Conservation (phyloP, 2,888 invertebrate genomes). For the Sphaerophoria taeniata region DNA sequence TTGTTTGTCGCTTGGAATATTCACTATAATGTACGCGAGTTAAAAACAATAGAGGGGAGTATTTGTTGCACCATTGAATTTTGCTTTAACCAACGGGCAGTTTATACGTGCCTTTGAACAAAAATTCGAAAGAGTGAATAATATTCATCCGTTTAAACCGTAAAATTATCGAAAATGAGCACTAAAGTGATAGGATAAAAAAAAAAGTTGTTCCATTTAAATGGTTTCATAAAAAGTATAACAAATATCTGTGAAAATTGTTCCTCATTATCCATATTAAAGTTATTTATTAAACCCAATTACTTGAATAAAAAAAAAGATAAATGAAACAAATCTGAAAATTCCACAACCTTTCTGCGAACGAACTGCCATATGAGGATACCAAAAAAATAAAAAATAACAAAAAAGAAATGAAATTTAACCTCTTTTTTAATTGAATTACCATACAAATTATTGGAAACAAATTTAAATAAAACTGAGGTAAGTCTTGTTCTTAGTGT, state of each 20-base stretch:
- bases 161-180: background rate
- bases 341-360: background rate
- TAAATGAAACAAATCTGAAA: background rate
- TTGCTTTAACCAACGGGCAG: background rate
- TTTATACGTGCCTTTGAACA: background rate
- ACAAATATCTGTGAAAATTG: background rate
- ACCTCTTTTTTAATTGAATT: slow-evolving; percentile 23
- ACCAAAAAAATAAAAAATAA: background rate
- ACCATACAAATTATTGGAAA: slow-evolving; percentile 15
- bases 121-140: background rate
- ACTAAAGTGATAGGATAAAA: background rate
- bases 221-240: background rate
- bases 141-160: too few species aligned
- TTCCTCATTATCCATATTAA: background rate
- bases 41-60: slow-evolving; percentile 9
- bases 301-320: background rate
- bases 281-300: background rate
- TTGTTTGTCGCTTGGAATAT: background rate
- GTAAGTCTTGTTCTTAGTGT: slow-evolving; percentile 5
- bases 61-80: slow-evolving; percentile 11
- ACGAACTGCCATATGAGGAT: slow-evolving; percentile 13
- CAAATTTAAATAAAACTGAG: slow-evolving; percentile 19
- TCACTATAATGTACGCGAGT: background rate
- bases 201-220: too few species aligned
- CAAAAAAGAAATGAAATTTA: background rate